Percentiles rank a stretch among this genome's conserved stretches.
Conservation (phyloP, 2,888 invertebrate genomes). For the Oegoconia quadripuncta region DNA sequence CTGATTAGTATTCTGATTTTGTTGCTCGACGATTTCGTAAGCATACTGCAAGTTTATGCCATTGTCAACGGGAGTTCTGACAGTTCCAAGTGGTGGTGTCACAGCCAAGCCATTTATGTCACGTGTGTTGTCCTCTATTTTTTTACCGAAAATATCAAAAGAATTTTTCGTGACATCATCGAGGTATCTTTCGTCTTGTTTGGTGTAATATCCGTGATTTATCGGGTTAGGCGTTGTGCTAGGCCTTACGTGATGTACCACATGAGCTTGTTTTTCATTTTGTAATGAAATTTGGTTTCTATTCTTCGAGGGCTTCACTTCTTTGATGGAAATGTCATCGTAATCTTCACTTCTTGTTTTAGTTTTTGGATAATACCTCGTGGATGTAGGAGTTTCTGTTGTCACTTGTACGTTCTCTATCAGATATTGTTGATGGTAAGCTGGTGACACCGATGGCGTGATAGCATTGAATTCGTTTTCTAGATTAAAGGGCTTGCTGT, state of each 20-base stretch:
- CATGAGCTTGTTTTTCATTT: slow-evolving; percentile 50
- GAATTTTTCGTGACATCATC: slow-evolving; percentile 87
- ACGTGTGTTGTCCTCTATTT: slow-evolving; percentile 74
- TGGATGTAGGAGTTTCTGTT: slow-evolving; percentile 73
- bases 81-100: slow-evolving; percentile 65
- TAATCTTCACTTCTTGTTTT: slow-evolving; percentile 72
- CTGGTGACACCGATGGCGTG: slow-evolving; percentile 58
- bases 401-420: slow-evolving; percentile 68
- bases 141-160: slow-evolving; percentile 86
- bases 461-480: slow-evolving; percentile 67
- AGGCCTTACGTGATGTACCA: slow-evolving; percentile 45
- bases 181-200: slow-evolving; percentile 82
- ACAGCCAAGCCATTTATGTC: slow-evolving; percentile 69
- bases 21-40: slow-evolving; percentile 62
- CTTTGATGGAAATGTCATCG: slow-evolving; percentile 51
- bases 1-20: slow-evolving; percentile 45
- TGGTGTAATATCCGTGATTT: slow-evolving; percentile 82
- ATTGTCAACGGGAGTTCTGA: slow-evolving; percentile 69
- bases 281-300: slow-evolving; percentile 56
- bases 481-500: slow-evolving; percentile 71
- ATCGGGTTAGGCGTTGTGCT: slow-evolving; percentile 77
- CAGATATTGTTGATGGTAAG: slow-evolving; percentile 63
- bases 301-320: slow-evolving; percentile 45
- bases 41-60: slow-evolving; percentile 77
- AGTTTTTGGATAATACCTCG: slow-evolving; percentile 71